phyloP scores from a whole-genome alignment of 2,113 vertebrate species.

The Platysteira castanea region DNA sequence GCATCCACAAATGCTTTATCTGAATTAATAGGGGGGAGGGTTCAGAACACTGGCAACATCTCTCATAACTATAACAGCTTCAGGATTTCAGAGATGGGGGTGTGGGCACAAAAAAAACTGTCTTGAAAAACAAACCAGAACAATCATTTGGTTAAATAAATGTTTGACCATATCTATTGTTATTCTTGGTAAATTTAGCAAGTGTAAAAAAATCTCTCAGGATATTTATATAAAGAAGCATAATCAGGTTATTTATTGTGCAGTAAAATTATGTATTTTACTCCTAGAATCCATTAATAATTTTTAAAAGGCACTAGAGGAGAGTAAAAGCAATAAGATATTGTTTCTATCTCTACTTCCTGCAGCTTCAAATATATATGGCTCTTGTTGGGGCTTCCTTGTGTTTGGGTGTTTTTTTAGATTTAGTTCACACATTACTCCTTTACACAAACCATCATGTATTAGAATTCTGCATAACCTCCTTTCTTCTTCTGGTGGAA shows the following conservation, averaged over 20 bases:
- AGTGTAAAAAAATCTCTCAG: background rate
- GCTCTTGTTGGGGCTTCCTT: background rate
- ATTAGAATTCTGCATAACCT: background rate
- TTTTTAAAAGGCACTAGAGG: background rate
- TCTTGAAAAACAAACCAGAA: background rate
- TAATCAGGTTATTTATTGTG: background rate
- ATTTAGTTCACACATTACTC: background rate
- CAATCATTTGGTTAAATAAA: background rate
- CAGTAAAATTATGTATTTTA: background rate
- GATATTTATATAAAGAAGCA: background rate
- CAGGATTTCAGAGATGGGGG: background rate
- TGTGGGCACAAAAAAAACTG: background rate
- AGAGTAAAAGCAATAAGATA: background rate
- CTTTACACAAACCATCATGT: background rate
- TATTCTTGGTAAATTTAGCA: background rate
- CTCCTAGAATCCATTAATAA: background rate
- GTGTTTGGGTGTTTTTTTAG: background rate
- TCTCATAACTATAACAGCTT: background rate
- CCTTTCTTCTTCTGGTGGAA: background rate
- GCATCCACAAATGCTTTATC: background rate
- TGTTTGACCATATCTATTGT: background rate
- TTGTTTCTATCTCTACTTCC: background rate
- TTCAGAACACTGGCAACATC: background rate
- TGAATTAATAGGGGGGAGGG: background rate
- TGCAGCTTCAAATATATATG: background rate